Evolutionary conservation across 2,113 vertebrate species (phyloP), one percentile per base, ranked within the genome.

Genomic region (Tylochromis polylepis): DNA sequence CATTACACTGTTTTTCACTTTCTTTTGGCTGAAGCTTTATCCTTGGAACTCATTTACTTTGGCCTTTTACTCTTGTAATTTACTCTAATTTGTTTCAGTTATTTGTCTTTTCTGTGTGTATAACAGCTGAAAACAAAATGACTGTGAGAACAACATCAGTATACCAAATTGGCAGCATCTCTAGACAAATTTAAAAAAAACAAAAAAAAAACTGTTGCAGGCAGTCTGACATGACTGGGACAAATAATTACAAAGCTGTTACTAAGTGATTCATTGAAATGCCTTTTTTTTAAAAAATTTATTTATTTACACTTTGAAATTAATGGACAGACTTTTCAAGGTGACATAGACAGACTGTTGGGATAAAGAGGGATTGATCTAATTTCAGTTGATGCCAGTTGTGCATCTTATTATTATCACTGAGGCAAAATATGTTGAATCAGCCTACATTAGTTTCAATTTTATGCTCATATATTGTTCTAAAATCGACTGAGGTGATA

Each of bases 401-500:
- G 46, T 77, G 46, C 7, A 51, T 70, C 41, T 79, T 51, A 5
- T 20, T 78, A 15, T 75, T 3, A 22, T 60, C 10, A 8, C 16
- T 14, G 16, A 5, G 49, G 18, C 10, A 79, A 51, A 75, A 83
- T 41, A 58, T 36, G 24, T 75, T 59, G 22, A 24, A 22, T 51
- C 10, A 36, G n/a, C 27, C 31, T 18, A n/a, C 18, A 12, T 58
- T 41, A 18, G 27, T 14, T 81, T 80, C 78, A 91, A 65, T 20
- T 46, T 59, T 29, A 53, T 55, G 6, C 49, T 49, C 5, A 20
- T n/a, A 43, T 77, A 31, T 70, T 59, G 56, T 85, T 84, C 89
- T 92, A 93, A 93, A 93, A 94, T 92, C 92, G 75, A 85, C n/a
- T 12, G 24, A 72, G 22, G 75, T 92, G 67, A 88, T 83, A 46